Base-by-base conservation (phyloP, 2,888 invertebrate genomes). In the Limnephilus rhombicus region DNA sequence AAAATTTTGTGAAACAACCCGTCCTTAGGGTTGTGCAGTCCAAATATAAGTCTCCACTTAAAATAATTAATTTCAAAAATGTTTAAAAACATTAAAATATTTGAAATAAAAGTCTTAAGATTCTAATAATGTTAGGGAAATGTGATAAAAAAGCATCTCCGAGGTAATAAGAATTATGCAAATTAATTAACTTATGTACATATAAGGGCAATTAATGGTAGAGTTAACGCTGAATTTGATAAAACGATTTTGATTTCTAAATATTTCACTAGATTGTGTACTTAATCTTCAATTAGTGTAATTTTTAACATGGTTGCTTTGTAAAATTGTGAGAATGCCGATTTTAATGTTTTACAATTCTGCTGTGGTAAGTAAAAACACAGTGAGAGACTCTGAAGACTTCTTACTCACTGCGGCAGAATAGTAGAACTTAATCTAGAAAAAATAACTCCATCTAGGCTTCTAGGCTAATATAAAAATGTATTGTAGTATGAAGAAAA, bases 121-220 rank as follows among this genome's bases (percentile, higher is more conserved):
- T 68, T 68, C 68, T 68, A 68, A 68, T 68, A 68, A n/a, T 68
- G 7, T n/a, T 68, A 68, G 68, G 68, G 68, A 68, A 68, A 68
- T 68, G 68, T 68, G 68, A 68, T 68, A 68, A 68, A 53, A 68
- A 68, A 68, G 68, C 68, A 68, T 68, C 68, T 68, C 68, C 68
- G 68, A 68, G 24, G 24, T 68, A 68, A 68, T 68, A 68, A 68
- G 68, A 68, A 68, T 68, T 68, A 68, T 24, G 24, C 68, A 68
- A 68, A 9, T 68, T 24, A 68, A 68, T 68, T 24, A 68, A 68
- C 18, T n/a, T 68, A 4, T 68, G 24, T 7, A n/a, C n/a, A n/a
- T n/a, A 68, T 68, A 24, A n/a, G 68, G 68, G 68, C 24, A 68
- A 68, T 49, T 49, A 49, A 68, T 68, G 24, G 24, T 68, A 68